Evolutionary conservation across 2,113 vertebrate species (phyloP), one percentile per base, ranked within the genome.

Genomic region (Laterallus jamaicensis): DNA sequence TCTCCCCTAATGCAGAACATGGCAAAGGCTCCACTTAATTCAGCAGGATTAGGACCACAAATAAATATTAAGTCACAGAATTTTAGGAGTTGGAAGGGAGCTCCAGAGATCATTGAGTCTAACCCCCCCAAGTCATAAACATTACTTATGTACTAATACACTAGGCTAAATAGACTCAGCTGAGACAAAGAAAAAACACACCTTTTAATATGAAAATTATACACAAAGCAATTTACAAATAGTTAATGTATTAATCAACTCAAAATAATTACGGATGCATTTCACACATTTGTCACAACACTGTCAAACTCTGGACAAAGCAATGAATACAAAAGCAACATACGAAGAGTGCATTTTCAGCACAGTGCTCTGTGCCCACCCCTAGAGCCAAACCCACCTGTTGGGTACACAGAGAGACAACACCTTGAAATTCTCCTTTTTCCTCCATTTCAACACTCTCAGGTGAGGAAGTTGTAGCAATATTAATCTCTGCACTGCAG

Each of bases 21-120:
- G 40, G 28, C 54, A 94, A 91, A 91, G 32, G 26, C 37, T 70
- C 47, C 11, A 42, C 86, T 88, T 81, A 82, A 75, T 94, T 84
- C 29, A 75, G 31, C 56, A 37, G 31, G 15, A 81, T 71, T 54
- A 29, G 5, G 19, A 86, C 63, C 24, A 84, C 15, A 76, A 94
- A 89, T 93, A 96, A 93, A 92, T 91, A 95, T 8, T 40, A 68
- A 85, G 50, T 47, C 44, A 47, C 44, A 47, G 44, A 47, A 47
- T 47, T 47, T 47, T 47, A 47, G 44, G 16, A 47, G 44, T 47
- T 47, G 44, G 44, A 19, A 47, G 17, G 44, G 44, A 18, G 17
- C 44, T 47, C 44, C 8, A 18, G 44, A 18, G 44, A 47, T 47
- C 44, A 47, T 18, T 8, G 8, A 47, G 44, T 47, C 44, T 17